Evolutionary conservation across 2,797 vertebrate genomes (phyloP).

Genomic region (Remorina albescens): DNA sequence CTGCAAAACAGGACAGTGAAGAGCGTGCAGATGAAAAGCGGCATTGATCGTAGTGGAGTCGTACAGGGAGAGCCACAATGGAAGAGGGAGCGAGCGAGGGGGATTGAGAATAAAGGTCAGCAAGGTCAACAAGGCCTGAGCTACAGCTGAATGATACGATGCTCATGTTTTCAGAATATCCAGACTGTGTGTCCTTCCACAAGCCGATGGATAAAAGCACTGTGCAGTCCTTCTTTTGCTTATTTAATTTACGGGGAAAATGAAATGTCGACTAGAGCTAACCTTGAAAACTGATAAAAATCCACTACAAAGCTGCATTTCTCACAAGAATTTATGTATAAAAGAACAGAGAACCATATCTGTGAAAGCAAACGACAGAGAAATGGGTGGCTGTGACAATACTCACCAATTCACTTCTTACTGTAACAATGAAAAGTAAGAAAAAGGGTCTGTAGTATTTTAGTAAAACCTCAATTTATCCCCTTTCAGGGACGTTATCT

Average conservation of each 20-base stretch:
- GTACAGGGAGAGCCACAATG: background rate
- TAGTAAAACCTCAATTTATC: background rate
- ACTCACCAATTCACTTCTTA: background rate
- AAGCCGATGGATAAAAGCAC: background rate
- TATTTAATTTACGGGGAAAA: background rate
- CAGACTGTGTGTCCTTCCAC: background rate
- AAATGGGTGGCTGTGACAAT: background rate
- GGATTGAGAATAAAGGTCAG: background rate
- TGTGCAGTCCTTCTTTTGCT: background rate
- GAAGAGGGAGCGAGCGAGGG: background rate
- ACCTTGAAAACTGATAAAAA: background rate
- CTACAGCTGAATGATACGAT: background rate
- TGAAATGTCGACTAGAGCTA: background rate
- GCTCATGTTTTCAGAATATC: background rate
- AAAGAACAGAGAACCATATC: background rate
- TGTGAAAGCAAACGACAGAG: background rate
- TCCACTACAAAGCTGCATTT: too few species aligned
- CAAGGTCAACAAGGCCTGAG: background rate
- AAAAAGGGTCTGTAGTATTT: background rate
- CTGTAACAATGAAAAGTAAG: too few species aligned
- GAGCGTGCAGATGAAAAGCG: background rate
- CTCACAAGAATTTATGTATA: background rate
- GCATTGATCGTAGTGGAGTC: background rate
- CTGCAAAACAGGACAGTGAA: slow-evolving; percentile 76
- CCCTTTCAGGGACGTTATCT: background rate